Base-by-base conservation (phyloP, 2,888 invertebrate genomes). In the Sepiola atlantica region DNA sequence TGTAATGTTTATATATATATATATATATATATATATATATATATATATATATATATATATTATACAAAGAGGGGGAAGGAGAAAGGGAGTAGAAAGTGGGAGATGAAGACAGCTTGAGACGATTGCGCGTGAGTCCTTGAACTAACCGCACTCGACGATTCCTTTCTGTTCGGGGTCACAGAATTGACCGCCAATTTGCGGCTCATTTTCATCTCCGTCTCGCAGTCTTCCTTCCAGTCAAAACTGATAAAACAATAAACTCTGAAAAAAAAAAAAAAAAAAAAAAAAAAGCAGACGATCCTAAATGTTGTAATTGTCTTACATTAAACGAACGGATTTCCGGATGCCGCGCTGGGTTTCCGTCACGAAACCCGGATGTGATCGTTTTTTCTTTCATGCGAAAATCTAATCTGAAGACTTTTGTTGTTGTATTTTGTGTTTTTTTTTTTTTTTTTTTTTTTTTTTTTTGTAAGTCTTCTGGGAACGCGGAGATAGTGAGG, bases 241-340 rank as follows among this genome's bases (percentile, higher is more conserved):
- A n/a, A n/a, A n/a, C n/a, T n/a, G n/a, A n/a, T n/a, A n/a, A n/a
- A n/a, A n/a, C n/a, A n/a, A n/a, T n/a, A n/a, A n/a, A n/a, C n/a
- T n/a, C n/a, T n/a, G n/a, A n/a, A n/a, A n/a, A n/a, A n/a, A 14
- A 28, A 18, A 21, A 18, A 77, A 28, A 28, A 77, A 77, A 14
- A 8, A n/a, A 28, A 28, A 28, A 77, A 77, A 77, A n/a, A 77
- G 4, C n/a, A 14, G 77, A 77, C 77, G 18, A 77, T 77, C 32
- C n/a, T 77, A 77, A 77, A 77, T n/a, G n/a, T n/a, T 77, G n/a
- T 77, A 77, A 77, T 77, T 77, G n/a, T 77, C n/a, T 77, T 77
- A 16, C n/a, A 77, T 77, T 77, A 77, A n/a, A 77, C 32, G 77
- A 32, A n/a, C n/a, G 77, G 77, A 77, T n/a, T 77, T 77, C 77